phyloP scores from a whole-genome alignment of 2,888 invertebrate genomes.

The Polydrusus cervinus region DNA sequence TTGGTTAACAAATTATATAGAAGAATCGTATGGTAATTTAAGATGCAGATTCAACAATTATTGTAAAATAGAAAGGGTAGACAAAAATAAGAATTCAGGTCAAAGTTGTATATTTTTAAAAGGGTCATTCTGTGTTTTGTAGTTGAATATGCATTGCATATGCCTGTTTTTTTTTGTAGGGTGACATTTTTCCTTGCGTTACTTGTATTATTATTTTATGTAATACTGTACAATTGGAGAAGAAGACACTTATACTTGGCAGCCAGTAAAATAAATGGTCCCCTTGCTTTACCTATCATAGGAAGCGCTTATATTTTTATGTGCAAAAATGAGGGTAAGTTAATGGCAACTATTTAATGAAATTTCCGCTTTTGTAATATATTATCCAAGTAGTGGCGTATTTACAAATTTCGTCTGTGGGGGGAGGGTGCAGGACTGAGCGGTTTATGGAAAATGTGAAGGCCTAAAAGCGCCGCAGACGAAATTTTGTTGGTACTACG shows the following conservation, averaged over 20 bases:
- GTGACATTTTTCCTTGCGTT: neutral
- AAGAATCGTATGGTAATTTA: too few species aligned
- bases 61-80: too few species aligned
- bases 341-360: too few species aligned
- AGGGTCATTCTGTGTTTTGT: neutral
- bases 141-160: neutral
- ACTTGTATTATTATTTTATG: neutral
- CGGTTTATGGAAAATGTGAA: too few species aligned
- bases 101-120: neutral
- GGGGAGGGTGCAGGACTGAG: too few species aligned
- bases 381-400: too few species aligned
- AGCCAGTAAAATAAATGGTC: conserved; percentile 58
- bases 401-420: too few species aligned
- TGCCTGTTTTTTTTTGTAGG: neutral
- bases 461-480: too few species aligned
- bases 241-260: conserved; percentile 53
- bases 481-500: too few species aligned
- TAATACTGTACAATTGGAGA: conserved; percentile 44
- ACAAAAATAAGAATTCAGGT: neutral
- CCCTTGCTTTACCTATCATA: conserved; percentile 57
- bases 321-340: conserved; percentile 59
- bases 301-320: conserved; percentile 58
- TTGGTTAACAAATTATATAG: too few species aligned
- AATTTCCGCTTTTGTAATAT: too few species aligned
- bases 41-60: too few species aligned